Percentiles rank a stretch among this genome's conserved stretches.
phyloP scores from a whole-genome alignment of 2,888 invertebrate species.

The Lysandra bellargus region DNA sequence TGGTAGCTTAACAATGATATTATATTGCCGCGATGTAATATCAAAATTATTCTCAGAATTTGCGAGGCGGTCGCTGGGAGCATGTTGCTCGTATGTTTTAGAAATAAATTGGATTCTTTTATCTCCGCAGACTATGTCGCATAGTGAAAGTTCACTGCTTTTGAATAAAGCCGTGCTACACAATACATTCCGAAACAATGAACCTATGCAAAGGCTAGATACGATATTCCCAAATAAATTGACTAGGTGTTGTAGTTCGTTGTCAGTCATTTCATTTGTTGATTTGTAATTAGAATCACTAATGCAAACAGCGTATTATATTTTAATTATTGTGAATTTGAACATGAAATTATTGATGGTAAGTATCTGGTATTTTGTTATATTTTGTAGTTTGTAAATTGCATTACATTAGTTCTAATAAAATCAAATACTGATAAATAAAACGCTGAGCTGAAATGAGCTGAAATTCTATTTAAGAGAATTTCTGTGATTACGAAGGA shows the following conservation, averaged over 20 bases:
- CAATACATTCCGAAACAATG: constrained; percentile 33
- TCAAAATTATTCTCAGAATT: constrained; percentile 24
- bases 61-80: constrained; percentile 27
- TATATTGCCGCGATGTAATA: constrained; percentile 13
- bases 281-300: neutral
- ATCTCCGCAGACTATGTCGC: constrained; percentile 26
- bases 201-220: constrained; percentile 17
- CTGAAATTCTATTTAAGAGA: too few relatives aligned
- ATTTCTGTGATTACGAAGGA: too few relatives aligned
- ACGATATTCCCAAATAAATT: constrained; percentile 21
- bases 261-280: neutral
- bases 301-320: neutral
- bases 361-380: neutral
- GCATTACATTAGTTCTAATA: too few relatives aligned
- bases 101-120: constrained; percentile 35
- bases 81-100: constrained; percentile 30
- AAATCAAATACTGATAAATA: too few relatives aligned
- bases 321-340: neutral
- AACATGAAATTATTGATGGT: neutral
- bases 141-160: constrained; percentile 33
- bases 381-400: neutral
- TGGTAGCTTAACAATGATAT: neutral
- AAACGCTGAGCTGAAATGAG: too few relatives aligned
- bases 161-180: constrained; percentile 31
- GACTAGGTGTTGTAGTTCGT: constrained; percentile 3